Evolutionary conservation across 2,888 invertebrate species (phyloP).

Genomic region (Idaea dimidiata): DNA sequence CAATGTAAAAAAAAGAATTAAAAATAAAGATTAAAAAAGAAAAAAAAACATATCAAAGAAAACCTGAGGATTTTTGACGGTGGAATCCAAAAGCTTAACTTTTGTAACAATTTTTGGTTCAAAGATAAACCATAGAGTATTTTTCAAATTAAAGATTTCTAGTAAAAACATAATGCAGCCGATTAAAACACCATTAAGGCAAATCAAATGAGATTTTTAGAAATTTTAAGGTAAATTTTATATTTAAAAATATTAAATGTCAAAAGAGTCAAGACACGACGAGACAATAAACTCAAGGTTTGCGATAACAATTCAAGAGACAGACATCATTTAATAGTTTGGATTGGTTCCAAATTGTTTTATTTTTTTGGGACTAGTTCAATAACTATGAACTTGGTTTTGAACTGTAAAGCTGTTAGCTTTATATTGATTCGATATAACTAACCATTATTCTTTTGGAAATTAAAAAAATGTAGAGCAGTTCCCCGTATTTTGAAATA

Average conservation of each 20-base stretch:
- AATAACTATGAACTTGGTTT: slow-evolving; percentile 12
- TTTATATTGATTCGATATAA: not conserved
- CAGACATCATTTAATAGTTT: slow-evolving; percentile 10
- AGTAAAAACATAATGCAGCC: not conserved
- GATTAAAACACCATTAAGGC: not conserved
- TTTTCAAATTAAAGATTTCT: not conserved
- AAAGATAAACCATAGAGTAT: not conserved
- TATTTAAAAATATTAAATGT: not conserved
- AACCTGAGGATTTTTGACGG: not conserved
- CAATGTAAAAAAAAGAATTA: not conserved
- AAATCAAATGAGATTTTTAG: not conserved
- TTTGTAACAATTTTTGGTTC: not conserved
- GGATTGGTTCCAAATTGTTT: slow-evolving; percentile 19
- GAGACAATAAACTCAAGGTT: slow-evolving; percentile 3
- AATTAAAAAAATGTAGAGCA: not conserved
- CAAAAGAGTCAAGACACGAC: not conserved
- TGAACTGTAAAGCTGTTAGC: slow-evolving; percentile 14
- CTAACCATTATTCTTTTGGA: not conserved
- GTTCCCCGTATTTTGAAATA: no score
- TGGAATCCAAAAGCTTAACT: not conserved
- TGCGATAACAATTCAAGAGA: slow-evolving; percentile 11
- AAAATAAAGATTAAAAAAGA: not conserved
- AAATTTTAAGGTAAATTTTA: not conserved
- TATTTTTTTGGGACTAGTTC: slow-evolving; percentile 10
- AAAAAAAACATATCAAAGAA: not conserved